Evolutionary conservation across 2,888 invertebrate genomes (phyloP).

Genomic region (Metacarcinus magister): DNA sequence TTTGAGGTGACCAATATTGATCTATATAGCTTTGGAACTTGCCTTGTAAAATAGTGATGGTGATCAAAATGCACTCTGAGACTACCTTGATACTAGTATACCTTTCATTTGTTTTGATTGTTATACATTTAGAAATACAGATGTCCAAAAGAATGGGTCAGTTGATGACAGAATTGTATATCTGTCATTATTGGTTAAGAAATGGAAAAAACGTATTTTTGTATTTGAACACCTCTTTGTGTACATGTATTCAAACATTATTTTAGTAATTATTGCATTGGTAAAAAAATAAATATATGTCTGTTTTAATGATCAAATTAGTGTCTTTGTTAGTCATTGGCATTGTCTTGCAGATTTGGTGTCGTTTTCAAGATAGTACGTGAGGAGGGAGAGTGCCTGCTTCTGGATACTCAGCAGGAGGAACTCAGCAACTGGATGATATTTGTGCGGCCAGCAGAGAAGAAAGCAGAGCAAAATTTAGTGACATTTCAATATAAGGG

Average conservation of each 20-base stretch:
- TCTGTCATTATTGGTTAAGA: neutral
- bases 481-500: slow-evolving; percentile 82
- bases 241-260: no score
- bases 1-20: neutral
- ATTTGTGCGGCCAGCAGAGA: slow-evolving; percentile 80
- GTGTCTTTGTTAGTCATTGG: neutral
- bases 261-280: neutral
- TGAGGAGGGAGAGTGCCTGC: slow-evolving; percentile 73
- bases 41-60: neutral
- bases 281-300: neutral
- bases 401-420: slow-evolving; percentile 81
- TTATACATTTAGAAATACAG: no score
- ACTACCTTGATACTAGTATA: no score
- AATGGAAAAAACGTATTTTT: neutral
- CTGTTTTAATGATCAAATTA: no score
- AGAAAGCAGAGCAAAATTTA: slow-evolving; percentile 81
- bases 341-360: slow-evolving; percentile 77
- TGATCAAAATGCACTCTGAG: neutral
- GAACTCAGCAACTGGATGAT: slow-evolving; percentile 82
- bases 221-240: no score
- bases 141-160: no score
- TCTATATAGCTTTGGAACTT: neutral
- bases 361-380: slow-evolving; percentile 80
- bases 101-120: no score
- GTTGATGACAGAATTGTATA: neutral